These are phyloP conservation scores for Hippocampus comes DNA, from an alignment of 2,113 vertebrate species.

Conservation along the genomic window DNA sequence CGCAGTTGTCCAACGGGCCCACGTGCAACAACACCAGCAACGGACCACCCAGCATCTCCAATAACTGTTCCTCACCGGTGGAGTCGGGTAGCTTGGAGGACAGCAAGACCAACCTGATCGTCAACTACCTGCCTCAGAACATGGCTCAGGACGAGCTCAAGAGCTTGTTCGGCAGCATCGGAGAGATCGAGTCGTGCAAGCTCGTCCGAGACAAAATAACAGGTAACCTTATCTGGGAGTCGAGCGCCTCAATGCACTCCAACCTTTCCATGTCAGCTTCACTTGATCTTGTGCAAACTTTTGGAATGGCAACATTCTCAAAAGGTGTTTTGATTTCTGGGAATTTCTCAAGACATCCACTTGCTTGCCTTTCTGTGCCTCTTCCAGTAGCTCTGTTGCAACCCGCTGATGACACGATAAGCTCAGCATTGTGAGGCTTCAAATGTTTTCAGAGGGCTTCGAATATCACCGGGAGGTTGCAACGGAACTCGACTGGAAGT, in stretches of 20 bases:
- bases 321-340: no score
- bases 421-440: neutral
- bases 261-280: neutral
- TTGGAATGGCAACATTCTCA: no score
- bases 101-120: conserved; percentile 98
- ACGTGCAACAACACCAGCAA: conserved; percentile 94
- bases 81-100: conserved; percentile 92
- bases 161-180: conserved; percentile 95
- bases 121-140: conserved; percentile 98
- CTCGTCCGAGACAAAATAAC: conserved; percentile 98
- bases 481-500: no score
- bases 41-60: conserved; percentile 85
- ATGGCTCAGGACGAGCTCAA: conserved; percentile 98
- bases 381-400: no score
- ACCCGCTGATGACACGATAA: no score
- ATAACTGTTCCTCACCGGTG: conserved; percentile 92
- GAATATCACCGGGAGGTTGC: no score
- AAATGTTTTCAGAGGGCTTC: no score
- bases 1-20: conserved; percentile 96
- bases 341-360: no score
- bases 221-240: conserved; percentile 73
- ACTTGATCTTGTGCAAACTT: neutral
- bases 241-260: neutral
- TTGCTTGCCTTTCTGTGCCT: no score
- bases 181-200: conserved; percentile 97